These are phyloP conservation scores for Epicauta chinensis DNA, from an alignment of 1,140 invertebrate genomes.

Conservation along the genomic window DNA sequence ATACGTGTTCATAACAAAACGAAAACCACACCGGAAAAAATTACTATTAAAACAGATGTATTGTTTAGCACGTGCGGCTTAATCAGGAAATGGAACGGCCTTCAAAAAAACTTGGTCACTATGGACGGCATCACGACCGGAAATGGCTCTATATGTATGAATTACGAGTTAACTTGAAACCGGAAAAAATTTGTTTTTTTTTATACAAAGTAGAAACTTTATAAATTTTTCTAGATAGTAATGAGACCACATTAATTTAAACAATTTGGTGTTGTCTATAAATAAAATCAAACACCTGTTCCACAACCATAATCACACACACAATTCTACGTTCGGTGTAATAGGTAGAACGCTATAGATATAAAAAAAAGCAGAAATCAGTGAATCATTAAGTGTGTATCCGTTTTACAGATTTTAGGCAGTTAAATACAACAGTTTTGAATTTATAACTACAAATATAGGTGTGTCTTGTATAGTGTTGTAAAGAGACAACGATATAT, in stretches of 20 bases:
- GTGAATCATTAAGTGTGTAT: conserved; percentile 6
- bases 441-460: too few species aligned
- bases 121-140: not conserved
- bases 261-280: not conserved
- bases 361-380: not conserved
- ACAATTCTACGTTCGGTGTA: not conserved
- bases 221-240: too few species aligned
- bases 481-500: too few species aligned
- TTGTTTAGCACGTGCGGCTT: too few species aligned
- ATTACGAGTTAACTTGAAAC: not conserved
- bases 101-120: too few species aligned
- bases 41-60: too few species aligned
- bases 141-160: not conserved
- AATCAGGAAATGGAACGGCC: too few species aligned
- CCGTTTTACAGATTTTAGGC: conserved; percentile 2
- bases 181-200: not conserved
- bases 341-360: not conserved
- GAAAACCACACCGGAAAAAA: too few species aligned
- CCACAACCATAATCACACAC: not conserved
- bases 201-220: not conserved
- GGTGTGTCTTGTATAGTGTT: too few species aligned
- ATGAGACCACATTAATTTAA: too few species aligned
- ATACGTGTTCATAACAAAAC: too few species aligned
- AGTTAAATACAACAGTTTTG: too few species aligned
- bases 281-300: conserved; percentile 1